Evolutionary conservation across 2,113 vertebrate genomes (phyloP), one percentile per base, ranked within the genome.

Genomic region (Tringa solitaria): DNA sequence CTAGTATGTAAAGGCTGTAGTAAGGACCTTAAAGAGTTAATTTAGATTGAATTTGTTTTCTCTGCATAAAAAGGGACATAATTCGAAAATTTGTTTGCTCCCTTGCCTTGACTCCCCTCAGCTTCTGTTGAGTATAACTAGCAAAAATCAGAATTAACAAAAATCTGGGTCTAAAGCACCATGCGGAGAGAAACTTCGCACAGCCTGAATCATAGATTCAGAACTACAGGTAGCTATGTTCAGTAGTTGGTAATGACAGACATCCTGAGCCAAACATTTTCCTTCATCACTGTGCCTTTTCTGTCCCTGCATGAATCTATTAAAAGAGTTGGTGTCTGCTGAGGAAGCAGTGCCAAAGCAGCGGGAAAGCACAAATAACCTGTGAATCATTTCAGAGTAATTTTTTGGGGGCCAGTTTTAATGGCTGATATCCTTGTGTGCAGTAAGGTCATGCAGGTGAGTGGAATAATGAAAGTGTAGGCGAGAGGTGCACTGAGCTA

Each of bases 361-460:
- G 81, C 41, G 6, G 89, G 94, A 84, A 93, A 89, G 87, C 94
- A 73, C 84, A 93, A 84, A 91, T 91, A 93, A 95, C 74, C 74
- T 85, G 74, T 91, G 91, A 95, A 89, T 94, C 84, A 82, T 89
- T 93, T 77, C 73, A 59, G 68, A 92, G 72, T 54, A 0, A 0
- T 90, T 95, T 82, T 64, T 95, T 87, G 28, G 14, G 53, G 69
- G 57, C 61, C 1, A 1, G 39, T 76, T 96, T 93, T 95, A 94
- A 82, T 79, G 87, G 89, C 64, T 92, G 73, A 64, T 81, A 89
- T 89, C 74, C 65, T 79, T 56, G 87, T 56, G 65, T 76, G 93
- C 70, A 79, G 27, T 79, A 41, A 75, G 84, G 81, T 94, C 9
- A 0, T 26, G 77, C 8, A 3, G 89, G 84, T n/a, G 14, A 89